Evolutionary conservation across 2,888 invertebrate species (phyloP), one percentile per base, ranked within the genome.

Genomic region (Artemia sinica): DNA sequence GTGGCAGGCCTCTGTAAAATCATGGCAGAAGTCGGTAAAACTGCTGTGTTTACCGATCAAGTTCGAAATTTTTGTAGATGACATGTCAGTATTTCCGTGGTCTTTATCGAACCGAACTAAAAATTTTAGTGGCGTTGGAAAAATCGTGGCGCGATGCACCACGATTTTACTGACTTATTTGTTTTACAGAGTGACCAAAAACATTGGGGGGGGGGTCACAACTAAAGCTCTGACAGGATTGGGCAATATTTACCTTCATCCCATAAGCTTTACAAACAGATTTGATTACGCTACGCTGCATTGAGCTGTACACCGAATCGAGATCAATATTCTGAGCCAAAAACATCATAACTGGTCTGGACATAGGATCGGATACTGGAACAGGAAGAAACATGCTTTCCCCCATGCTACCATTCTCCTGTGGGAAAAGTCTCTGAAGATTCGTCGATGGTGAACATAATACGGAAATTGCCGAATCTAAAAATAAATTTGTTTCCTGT

Each of bases 371-470:
- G 11, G 84, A 73, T 83, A 83, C 13, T 82, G 78, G 66, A 75
- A 80, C 5, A 80, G 79, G 58, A 77, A 76, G 72, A n/a, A 41
- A 18, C 8, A 66, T 66, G 28, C 48, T 66, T 13, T 49, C 12
- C 14, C 41, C 13, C 50, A 49, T 41, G 28, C 28, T 13, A n/a
- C 65, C 49, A 6, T 66, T 18, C 50, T 28, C 63, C 14, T 58
- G 69, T 9, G 69, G 11, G 8, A 88, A 73, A 73, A 92, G 80
- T 73, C 87, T 87, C 71, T 89, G 87, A 52, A 95, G 82, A 48
- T 91, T 88, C 41, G 88, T 85, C 65, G 94, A 94, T 2, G 94
- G 94, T 77, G 92, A 89, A 70, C 91, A 89, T 0, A 95, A 81
- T 9, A 94, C 80, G 0, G 89, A 89, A 14, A 87, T 86, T 8